Conservation (phyloP, 1,140 invertebrate species). For the Heliconius congener region DNA sequence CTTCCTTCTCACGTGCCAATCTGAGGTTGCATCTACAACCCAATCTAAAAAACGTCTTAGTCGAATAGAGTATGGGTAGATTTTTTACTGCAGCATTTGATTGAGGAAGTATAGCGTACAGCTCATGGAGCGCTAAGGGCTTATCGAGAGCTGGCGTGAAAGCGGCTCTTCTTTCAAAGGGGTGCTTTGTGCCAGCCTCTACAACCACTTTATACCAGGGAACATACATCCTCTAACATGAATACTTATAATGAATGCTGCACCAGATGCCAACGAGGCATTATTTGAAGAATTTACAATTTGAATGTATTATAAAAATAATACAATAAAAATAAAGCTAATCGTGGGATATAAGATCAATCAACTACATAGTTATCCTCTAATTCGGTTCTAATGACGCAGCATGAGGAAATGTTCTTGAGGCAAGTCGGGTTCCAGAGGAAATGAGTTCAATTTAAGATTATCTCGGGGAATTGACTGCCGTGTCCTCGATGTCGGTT, state of each 20-base stretch:
- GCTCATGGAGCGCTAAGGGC: slow-evolving; percentile 47
- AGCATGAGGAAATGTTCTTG: slow-evolving; percentile 54
- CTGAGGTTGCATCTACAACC: not conserved
- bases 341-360: slow-evolving; percentile 34
- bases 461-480: slow-evolving; percentile 65
- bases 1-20: not conserved
- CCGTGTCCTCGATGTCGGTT: slow-evolving; percentile 48
- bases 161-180: slow-evolving; percentile 67
- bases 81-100: slow-evolving; percentile 40
- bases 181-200: slow-evolving; percentile 70
- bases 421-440: slow-evolving; percentile 46
- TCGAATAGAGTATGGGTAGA: slow-evolving; percentile 25
- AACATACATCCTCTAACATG: slow-evolving; percentile 55
- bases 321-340: slow-evolving; percentile 7
- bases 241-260: slow-evolving; percentile 49
- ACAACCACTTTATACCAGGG: slow-evolving; percentile 59
- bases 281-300: slow-evolving; percentile 33
- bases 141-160: slow-evolving; percentile 72
- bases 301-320: not conserved
- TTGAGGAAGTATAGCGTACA: slow-evolving; percentile 56
- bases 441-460: slow-evolving; percentile 71
- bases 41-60: slow-evolving; percentile 25
- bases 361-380: slow-evolving; percentile 54
- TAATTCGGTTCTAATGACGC: slow-evolving; percentile 59
- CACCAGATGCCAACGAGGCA: slow-evolving; percentile 33